phyloP scores from a whole-genome alignment of 1,140 invertebrate genomes.

The Drosophila sucinea region DNA sequence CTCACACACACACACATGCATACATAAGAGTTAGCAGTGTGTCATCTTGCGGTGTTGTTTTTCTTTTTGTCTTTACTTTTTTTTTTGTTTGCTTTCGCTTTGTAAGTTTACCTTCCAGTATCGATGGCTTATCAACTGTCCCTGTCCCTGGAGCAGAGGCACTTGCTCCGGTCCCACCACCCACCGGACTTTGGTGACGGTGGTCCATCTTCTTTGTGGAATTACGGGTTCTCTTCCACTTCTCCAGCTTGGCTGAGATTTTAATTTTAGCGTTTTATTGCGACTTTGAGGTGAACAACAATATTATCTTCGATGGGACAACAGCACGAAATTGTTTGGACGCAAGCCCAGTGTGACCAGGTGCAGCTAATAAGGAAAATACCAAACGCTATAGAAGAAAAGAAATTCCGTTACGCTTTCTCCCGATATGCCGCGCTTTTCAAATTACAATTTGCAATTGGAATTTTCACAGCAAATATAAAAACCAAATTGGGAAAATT shows the following conservation, averaged over 20 bases:
- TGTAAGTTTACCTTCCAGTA: slow-evolving; percentile 70
- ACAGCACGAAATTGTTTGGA: slow-evolving; percentile 9
- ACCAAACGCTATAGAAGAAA: neutral
- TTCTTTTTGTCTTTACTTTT: neutral
- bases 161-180: slow-evolving; percentile 29
- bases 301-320: neutral
- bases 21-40: neutral
- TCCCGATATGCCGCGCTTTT: neutral
- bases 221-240: slow-evolving; percentile 81
- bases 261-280: neutral
- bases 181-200: slow-evolving; percentile 57
- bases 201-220: slow-evolving; percentile 80
- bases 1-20: neutral
- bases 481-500: no score
- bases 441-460: neutral
- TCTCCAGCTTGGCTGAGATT: slow-evolving; percentile 73
- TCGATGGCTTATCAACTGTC: slow-evolving; percentile 66
- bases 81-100: slow-evolving; percentile 4
- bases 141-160: slow-evolving; percentile 17
- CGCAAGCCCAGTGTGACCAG: neutral
- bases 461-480: neutral
- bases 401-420: neutral
- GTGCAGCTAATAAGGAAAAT: neutral
- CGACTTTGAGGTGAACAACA: slow-evolving; percentile 2
- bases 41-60: slow-evolving; percentile 3